Base-by-base conservation (phyloP, 1,140 invertebrate genomes). In the Teleogryllus occipitalis region DNA sequence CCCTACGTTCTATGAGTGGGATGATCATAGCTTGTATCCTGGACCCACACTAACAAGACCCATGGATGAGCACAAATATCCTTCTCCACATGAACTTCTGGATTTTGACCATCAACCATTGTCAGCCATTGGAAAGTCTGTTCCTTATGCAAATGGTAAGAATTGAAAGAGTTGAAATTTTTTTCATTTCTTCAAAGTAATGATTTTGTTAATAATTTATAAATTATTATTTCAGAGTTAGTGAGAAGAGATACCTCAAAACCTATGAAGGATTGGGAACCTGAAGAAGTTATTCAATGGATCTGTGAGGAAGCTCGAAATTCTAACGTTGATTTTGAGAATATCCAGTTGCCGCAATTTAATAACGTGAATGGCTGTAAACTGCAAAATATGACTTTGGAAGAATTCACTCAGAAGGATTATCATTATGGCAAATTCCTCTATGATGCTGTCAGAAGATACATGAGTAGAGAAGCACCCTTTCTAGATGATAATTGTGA, bases 201-300 rank as follows among this genome's bases (percentile, higher is more conserved):
- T 39, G 27, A 39, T 39, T 39, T 39, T 39, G 27, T 39, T 39
- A 39, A 39, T 39, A 39, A 39, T 39, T 39, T 39, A 39, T 39
- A 5, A 39, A 39, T 39, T 39, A 39, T 39, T 39, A 39, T 39
- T 39, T 39, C 27, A 39, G 27, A 39, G 27, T 39, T 39, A 39
- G 27, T 39, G 27, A 39, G 27, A 39, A 65, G 54, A 65, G 10
- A 65, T 65, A 14, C 54, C 2, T 65, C 10, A 10, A 65, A 65
- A 65, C 54, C 54, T 21, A 48, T 77, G 76, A 77, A 21, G 47
- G 39, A 78, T n/a, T 78, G 78, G 78, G 14, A 14, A 27, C 27
- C n/a, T 27, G 14, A 39, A 49, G 78, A 78, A 12, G 22, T 78
- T 10, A 78, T 78, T 15, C 65, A 14, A n/a, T 78, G 78, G 78